Base-by-base conservation (phyloP, 2,113 vertebrate species). In the Archilochus colubris region DNA sequence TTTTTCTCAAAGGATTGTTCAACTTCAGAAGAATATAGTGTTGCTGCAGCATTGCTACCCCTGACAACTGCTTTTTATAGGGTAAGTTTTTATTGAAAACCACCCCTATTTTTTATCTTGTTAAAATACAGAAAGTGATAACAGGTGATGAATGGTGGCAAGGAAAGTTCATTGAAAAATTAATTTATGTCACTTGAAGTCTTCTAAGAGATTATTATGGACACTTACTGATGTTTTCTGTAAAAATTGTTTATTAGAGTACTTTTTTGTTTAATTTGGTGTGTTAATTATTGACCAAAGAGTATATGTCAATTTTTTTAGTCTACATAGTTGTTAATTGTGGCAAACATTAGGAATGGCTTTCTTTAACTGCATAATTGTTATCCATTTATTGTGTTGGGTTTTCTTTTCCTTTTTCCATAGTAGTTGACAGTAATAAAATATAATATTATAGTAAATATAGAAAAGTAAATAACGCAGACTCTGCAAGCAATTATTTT, bases 61-160 rank as follows among this genome's bases (percentile, higher is more conserved):
- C 97, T 99, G 93, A 99, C 98, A 4, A 99, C 99, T 79, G 99
- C 98, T 81, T 99, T 99, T 97, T 99, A 99, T 94, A 98, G 99
- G 98, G 99, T 99, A 97, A 99, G 99, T 96, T 77, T 31, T 73
- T n/a, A 20, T 54, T 74, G 75, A 33, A 94, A 62, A 51, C 48
- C 13, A 33, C 40, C 82, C 15, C 74, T 80, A 7, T 46, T 59
- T 76, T 80, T 9, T 93, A 14, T 2, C 2, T 70, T 64, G 22
- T 48, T 86, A 79, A 74, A 93, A 79, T 50, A 25, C 61, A 83
- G 22, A 50, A 82, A 55, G 30, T 4, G 24, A 43, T 55, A 7
- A 13, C 9, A 44, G 53, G 16, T 48, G 30, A 40, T 58, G 36
- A 7, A 7, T n/a, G 21, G 15, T 0, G 0, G 21, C 11, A 67